Conservation (phyloP, 2,888 invertebrate genomes). For the Heliconius ismenius region DNA sequence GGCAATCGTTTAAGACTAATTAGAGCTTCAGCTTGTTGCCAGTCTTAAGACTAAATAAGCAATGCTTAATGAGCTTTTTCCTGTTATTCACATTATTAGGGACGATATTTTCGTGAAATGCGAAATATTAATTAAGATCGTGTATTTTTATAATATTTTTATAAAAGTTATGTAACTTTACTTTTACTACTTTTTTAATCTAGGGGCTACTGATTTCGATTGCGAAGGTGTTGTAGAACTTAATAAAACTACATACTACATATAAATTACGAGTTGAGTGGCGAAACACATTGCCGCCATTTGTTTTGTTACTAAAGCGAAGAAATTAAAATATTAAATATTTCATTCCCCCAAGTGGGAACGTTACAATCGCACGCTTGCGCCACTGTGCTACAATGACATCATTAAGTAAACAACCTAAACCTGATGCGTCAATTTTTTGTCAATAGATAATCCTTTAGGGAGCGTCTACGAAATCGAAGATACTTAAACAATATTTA, state of each 20-base stretch:
- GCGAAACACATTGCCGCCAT: not conserved
- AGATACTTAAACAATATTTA: too few relatives aligned
- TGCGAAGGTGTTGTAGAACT: too few relatives aligned
- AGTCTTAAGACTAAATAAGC: slow-evolving; percentile 25
- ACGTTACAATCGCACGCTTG: not conserved
- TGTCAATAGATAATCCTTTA: too few relatives aligned
- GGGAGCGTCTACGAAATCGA: too few relatives aligned
- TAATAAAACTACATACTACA: too few relatives aligned
- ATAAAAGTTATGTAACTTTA: not conserved
- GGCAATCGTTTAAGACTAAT: slow-evolving; percentile 29
- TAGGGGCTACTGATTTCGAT: too few relatives aligned
- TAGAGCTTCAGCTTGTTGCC: slow-evolving; percentile 24
- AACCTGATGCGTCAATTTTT: too few relatives aligned
- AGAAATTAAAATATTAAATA: not conserved
- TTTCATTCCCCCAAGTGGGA: not conserved
- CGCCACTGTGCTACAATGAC: not conserved
- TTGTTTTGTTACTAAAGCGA: not conserved
- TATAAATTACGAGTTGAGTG: not conserved
- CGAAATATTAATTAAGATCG: not conserved
- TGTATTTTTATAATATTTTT: not conserved
- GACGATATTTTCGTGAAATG: not conserved
- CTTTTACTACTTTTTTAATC: not conserved
- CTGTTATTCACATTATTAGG: slow-evolving; percentile 1
- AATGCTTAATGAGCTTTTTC: slow-evolving; percentile 27
- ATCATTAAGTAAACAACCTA: not conserved